These are phyloP conservation scores for Geococcyx californianus DNA, from an alignment of 2,113 vertebrate genomes.

Conservation along the genomic window DNA sequence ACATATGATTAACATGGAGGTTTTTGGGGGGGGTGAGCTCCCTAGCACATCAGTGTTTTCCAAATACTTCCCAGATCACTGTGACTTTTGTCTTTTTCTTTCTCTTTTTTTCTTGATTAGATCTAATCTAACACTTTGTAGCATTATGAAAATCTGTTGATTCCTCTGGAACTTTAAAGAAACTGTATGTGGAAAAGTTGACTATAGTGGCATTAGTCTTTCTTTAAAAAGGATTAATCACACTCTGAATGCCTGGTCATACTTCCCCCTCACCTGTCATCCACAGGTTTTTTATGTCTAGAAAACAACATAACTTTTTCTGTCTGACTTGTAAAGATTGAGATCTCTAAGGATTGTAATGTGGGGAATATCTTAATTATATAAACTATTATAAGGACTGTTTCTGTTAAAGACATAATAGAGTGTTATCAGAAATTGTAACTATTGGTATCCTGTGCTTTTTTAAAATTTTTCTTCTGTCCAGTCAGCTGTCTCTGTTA, in stretches of 20 bases:
- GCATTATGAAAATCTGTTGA: background rate
- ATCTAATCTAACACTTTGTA: background rate
- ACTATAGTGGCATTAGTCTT: background rate
- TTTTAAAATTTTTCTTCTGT: background rate
- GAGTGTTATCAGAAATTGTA: background rate
- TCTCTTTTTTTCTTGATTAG: background rate
- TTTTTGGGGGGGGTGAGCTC: background rate
- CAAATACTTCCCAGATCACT: background rate
- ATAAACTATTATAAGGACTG: background rate
- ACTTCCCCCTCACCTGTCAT: background rate
- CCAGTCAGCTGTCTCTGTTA: background rate
- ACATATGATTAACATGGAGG: fast-evolving
- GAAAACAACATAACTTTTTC: background rate
- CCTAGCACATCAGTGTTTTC: background rate
- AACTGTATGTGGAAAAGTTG: background rate
- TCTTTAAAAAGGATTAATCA: background rate
- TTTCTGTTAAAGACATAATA: background rate
- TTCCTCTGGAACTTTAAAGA: background rate
- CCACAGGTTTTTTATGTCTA: background rate
- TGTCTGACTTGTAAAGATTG: background rate
- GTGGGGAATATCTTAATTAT: background rate
- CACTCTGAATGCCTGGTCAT: background rate
- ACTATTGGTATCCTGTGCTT: background rate
- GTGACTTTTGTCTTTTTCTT: background rate
- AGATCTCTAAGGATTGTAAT: background rate